phyloP scores from a whole-genome alignment of 2,113 vertebrate genomes.

The Xenopus tropicalis region DNA sequence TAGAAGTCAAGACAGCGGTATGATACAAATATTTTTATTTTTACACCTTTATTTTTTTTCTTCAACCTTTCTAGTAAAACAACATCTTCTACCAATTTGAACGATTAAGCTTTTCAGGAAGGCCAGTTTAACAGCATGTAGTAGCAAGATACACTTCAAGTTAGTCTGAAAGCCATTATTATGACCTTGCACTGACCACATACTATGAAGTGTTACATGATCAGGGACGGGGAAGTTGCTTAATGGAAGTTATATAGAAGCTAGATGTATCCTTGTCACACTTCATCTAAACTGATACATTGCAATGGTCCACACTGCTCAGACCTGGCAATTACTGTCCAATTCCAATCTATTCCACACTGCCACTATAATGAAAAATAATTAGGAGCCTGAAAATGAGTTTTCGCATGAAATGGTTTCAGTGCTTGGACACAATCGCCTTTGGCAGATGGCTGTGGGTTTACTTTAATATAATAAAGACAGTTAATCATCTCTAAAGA shows the following conservation, averaged over 20 bases:
- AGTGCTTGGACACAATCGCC: slow-evolving; percentile 90
- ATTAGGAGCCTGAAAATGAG: slow-evolving; percentile 98
- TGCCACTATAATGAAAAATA: slow-evolving; percentile 97
- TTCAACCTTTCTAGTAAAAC: slow-evolving; percentile 23
- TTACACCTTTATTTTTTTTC: slow-evolving; percentile 1
- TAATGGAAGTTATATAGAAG: slow-evolving; percentile 86
- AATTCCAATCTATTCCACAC: slow-evolving; percentile 94
- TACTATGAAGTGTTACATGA: slow-evolving; percentile 80
- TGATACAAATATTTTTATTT: slow-evolving; percentile 32
- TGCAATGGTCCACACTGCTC: slow-evolving; percentile 82
- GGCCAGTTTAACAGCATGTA: slow-evolving; percentile 72
- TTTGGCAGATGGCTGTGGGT: slow-evolving; percentile 90
- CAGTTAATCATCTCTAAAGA: slow-evolving; percentile 91
- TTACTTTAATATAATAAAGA: slow-evolving; percentile 91
- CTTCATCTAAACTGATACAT: slow-evolving; percentile 94
- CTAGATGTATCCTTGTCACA: slow-evolving; percentile 96
- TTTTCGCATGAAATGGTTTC: slow-evolving; percentile 97
- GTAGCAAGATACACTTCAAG: slow-evolving; percentile 68
- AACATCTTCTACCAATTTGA: slow-evolving; percentile 27
- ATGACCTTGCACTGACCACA: slow-evolving; percentile 88
- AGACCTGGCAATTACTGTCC: slow-evolving; percentile 94
- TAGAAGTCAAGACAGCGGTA: background rate
- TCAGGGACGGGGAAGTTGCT: slow-evolving; percentile 86
- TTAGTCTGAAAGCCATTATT: slow-evolving; percentile 68
- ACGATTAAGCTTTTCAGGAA: slow-evolving; percentile 39